phyloP scores from a whole-genome alignment of 2,113 vertebrate species.

The Pterocles orientalis region DNA sequence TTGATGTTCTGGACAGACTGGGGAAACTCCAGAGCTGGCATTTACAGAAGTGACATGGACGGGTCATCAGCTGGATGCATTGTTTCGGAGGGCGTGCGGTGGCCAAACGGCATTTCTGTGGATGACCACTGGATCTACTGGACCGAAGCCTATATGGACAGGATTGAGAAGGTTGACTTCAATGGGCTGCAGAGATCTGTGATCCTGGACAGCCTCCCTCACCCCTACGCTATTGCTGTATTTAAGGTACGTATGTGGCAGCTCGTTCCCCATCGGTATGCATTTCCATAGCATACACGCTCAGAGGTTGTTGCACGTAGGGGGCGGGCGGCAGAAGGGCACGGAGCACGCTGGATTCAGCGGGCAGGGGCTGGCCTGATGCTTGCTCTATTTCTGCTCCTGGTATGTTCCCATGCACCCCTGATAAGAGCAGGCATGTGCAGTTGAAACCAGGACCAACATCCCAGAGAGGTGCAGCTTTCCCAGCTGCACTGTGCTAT shows the following conservation, averaged over 20 bases:
- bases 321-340: not conserved
- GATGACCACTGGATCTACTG: constrained; percentile 96
- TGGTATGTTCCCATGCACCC: not conserved
- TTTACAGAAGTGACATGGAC: constrained; percentile 93
- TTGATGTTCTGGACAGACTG: constrained; percentile 99
- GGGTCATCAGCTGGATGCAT: constrained; percentile 84
- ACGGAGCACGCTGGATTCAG: fast-evolving
- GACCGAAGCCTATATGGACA: constrained; percentile 95
- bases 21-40: constrained; percentile 89
- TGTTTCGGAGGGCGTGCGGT: constrained; percentile 88
- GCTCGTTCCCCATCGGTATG: fast-evolving
- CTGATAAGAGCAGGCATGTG: not conserved
- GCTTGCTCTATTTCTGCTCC: not conserved
- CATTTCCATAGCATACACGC: fast-evolving
- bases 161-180: constrained; percentile 91
- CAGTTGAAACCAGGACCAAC: not conserved
- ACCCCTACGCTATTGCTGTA: constrained; percentile 95
- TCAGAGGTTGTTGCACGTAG: fast-evolving
- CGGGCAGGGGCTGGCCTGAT: fast-evolving
- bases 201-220: constrained; percentile 91
- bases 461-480: not conserved
- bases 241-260: constrained; percentile 81
- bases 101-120: constrained; percentile 94
- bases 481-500: not conserved
- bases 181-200: constrained; percentile 84